phyloP scores from a whole-genome alignment of 2,797 vertebrate species.

The Etheostoma perlongum region DNA sequence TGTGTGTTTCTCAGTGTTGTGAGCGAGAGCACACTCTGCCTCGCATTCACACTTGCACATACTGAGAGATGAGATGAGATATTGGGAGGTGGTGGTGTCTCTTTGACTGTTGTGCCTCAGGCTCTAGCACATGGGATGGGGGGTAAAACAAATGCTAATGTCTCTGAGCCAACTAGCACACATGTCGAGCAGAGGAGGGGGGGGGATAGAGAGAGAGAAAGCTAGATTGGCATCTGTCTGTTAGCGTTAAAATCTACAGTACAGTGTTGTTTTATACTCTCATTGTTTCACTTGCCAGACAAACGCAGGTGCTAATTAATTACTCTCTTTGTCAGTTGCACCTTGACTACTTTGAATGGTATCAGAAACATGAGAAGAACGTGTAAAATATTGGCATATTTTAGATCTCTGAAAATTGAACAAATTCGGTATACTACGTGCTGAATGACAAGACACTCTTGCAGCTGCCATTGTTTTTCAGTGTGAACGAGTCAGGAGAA shows the following conservation, averaged over 20 bases:
- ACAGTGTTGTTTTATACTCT: conserved; percentile 48
- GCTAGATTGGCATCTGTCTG: conserved; percentile 82
- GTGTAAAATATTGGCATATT: conserved; percentile 69
- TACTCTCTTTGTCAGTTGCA: conserved; percentile 74
- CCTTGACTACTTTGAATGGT: conserved; percentile 60
- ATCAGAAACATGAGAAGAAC: conserved; percentile 64
- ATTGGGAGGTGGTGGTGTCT: conserved; percentile 76
- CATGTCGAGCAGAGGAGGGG: conserved; percentile 68
- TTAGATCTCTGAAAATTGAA: conserved; percentile 28
- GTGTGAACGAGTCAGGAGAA: conserved; percentile 42
- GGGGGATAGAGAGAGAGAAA: too few relatives aligned
- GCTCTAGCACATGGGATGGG: conserved; percentile 78
- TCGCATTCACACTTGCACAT: conserved; percentile 69
- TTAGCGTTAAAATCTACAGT: conserved; percentile 61
- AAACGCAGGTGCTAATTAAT: conserved; percentile 78
- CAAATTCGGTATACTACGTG: conserved; percentile 47
- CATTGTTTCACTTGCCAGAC: conserved; percentile 69
- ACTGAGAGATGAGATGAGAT: conserved; percentile 77
- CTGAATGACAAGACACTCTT: conserved; percentile 56
- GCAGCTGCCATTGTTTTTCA: conserved; percentile 66
- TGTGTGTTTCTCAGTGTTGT: conserved; percentile 48
- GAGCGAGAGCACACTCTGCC: conserved; percentile 57
- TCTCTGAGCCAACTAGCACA: conserved; percentile 79
- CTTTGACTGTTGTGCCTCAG: conserved; percentile 80
- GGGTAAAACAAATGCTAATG: conserved; percentile 83